Evolutionary conservation across 1,140 invertebrate species (phyloP), one percentile per base, ranked within the genome.

Genomic region (Pachyrhynchus sulphureomaculatus): DNA sequence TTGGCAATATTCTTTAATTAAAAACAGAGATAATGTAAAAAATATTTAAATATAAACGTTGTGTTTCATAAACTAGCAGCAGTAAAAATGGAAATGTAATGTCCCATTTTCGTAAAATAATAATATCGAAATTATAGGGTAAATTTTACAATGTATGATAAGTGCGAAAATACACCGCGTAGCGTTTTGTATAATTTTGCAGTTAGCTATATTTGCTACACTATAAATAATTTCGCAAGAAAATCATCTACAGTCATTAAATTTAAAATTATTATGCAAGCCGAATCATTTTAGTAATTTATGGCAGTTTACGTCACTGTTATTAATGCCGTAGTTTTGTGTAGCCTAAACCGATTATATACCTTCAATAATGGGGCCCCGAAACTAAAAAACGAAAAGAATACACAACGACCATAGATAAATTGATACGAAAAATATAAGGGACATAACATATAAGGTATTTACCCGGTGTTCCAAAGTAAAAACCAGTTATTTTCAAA

Each of bases 401-500:
- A 55, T 23, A 36, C 18, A 42, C 23, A 15, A 4, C 24, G 10
- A 24, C 58, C 49, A 61, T 53, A 61, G 49, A 61, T 61, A 61
- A 42, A 61, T 53, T 61, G 41, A 53, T 61, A 52, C 21, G 24
- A 49, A 58, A 58, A 58, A 37, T 49, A 41, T 36, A 49, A 49
- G 55, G 55, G 45, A 48, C 29, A 33, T 6, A 15, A 36, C 21
- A 57, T 21, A 61, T 34, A 54, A 55, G 23, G 56, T 59, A 39
- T 49, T 41, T 59, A 34, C 37, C 36, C 36, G 13, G 41, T 24
- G 29, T 48, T 58, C 18, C 33, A 58, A 44, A 21, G 55, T 12
- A 58, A 45, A 61, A 62, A 62, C 59, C 59, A 62, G 59, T 62
- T 62, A 45, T 34, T 36, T 61, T 53, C 24, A n/a, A 53, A 53